These are phyloP conservation scores for Calcarius lapponicus DNA, from an alignment of 2,797 vertebrate species.

Conservation along the genomic window DNA sequence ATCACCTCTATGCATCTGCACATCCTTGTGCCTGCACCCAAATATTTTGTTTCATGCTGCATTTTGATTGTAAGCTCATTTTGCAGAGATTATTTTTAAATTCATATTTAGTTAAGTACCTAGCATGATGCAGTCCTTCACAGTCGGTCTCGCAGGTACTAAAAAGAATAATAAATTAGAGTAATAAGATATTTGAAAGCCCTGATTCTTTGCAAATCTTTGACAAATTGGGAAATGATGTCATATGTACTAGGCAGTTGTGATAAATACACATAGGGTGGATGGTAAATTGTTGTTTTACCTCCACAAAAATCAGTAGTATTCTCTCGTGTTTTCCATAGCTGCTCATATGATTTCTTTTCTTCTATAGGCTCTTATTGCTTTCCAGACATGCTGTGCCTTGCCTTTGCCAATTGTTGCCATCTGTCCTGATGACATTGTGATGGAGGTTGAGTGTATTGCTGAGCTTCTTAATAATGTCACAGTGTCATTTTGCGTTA, in stretches of 20 bases:
- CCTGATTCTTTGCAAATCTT: background rate
- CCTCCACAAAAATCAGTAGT: slow-evolving; percentile 14
- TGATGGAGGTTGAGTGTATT: slow-evolving; percentile 60
- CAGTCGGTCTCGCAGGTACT: background rate
- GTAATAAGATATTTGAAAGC: background rate
- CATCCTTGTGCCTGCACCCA: background rate
- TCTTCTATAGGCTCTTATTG: slow-evolving; percentile 61
- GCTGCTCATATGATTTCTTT: slow-evolving; percentile 56
- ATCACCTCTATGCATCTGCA: background rate
- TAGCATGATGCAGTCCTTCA: background rate
- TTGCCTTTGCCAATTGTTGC: slow-evolving; percentile 69
- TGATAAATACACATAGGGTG: background rate
- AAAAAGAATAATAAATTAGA: background rate
- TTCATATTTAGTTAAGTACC: background rate
- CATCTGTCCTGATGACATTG: slow-evolving; percentile 72
- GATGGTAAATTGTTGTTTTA: slow-evolving; percentile 7
- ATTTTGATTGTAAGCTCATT: background rate
- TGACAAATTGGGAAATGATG: background rate
- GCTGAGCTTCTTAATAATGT: slow-evolving; percentile 69
- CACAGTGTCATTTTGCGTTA: slow-evolving; percentile 54
- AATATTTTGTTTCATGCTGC: background rate
- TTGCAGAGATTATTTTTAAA: background rate
- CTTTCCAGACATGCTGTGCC: slow-evolving; percentile 61
- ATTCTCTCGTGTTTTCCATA: slow-evolving; percentile 12
- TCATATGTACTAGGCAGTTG: background rate